Evolutionary conservation across 2,113 vertebrate genomes (phyloP).

Genomic region (Onychostruthus taczanowskii): DNA sequence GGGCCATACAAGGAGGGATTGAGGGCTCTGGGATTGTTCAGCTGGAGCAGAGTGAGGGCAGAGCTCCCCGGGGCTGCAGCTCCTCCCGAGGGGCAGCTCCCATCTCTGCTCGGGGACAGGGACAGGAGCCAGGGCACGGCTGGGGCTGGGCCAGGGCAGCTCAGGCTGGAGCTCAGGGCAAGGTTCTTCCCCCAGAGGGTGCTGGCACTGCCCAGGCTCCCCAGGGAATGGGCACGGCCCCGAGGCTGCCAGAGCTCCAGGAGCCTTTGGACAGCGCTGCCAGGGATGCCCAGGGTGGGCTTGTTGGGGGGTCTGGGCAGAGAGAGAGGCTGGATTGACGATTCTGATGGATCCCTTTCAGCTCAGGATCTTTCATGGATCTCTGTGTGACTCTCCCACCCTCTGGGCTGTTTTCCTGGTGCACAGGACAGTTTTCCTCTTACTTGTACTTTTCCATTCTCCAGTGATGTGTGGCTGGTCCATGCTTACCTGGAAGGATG

Average conservation of each 20-base stretch:
- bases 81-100: not conserved
- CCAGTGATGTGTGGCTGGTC: not conserved
- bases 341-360: accelerated
- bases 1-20: accelerated
- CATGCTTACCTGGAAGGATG: not conserved
- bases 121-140: not conserved
- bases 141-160: not conserved
- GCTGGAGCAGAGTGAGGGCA: not conserved
- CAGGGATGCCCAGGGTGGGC: not conserved
- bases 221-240: not conserved
- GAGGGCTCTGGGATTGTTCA: not conserved
- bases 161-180: not conserved
- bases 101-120: not conserved
- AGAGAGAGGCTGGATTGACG: accelerated
- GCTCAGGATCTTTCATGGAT: not conserved
- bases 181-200: not conserved
- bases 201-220: not conserved
- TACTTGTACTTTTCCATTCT: not conserved
- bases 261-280: not conserved
- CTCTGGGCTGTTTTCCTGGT: not conserved
- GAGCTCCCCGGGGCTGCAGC: not conserved
- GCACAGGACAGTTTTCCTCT: not conserved
- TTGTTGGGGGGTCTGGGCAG: not conserved
- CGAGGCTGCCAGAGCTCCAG: not conserved
- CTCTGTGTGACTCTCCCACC: not conserved